Evolutionary conservation across 2,113 vertebrate genomes (phyloP), one percentile per base, ranked within the genome.

Genomic region (Capreolus pygargus): DNA sequence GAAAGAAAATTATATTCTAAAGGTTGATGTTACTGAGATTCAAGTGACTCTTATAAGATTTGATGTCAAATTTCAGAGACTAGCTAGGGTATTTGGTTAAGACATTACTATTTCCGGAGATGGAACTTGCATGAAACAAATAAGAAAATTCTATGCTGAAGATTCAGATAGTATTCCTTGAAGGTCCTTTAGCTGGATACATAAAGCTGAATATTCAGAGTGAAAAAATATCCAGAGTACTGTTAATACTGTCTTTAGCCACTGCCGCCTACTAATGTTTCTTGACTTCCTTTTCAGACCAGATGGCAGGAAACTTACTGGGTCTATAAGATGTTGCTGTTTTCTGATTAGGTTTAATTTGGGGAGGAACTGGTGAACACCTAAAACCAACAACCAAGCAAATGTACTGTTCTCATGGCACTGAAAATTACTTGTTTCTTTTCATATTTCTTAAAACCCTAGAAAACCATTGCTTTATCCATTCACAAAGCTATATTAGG

Each of bases 211-310:
- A 86, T 87, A 85, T 88, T 97, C 91, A 70, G 52, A 92, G 47
- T 85, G 52, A 93, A 94, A 57, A 95, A 61, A 83, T 43, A 86
- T 86, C 58, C 30, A n/a, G 92, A 89, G 82, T 94, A 88, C 94
- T 87, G 85, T 61, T 67, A 81, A 93, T 89, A 95, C 93, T 89
- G 17, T 64, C 67, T 96, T 33, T 64, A 94, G 61, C 45, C 70
- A 93, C 52, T 87, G 57, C 97, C 97, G 95, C 89, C 96, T 98
- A 95, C 95, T 95, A 95, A 94, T 95, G 43, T 95, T 97, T 98
- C 91, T 96, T 84, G 83, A 93, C 87, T 94, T 97, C 89, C 86
- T 95, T 97, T 97, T 97, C 93, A 94, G 91, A 85, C 86, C 97
- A 98, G 95, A 98, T 97, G 98, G 98, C 74, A 87, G 79, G 27